A percentile compares a stretch with the other conserved stretches of the same genome.
These are phyloP conservation scores for Myotis davidii DNA, from an alignment of 2,113 vertebrate species.

Conservation along the genomic window DNA sequence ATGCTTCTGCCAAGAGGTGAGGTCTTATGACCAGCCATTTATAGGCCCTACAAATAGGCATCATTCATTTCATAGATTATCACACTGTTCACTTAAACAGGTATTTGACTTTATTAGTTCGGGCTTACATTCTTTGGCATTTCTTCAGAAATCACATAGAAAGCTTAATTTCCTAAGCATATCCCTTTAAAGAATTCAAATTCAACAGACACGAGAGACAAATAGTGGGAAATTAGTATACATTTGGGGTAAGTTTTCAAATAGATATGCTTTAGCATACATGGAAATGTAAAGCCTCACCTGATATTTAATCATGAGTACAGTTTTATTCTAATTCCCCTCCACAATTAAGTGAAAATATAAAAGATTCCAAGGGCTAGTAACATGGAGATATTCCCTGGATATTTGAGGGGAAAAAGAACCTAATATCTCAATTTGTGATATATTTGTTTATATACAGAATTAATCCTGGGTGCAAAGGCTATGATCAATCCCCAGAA, in stretches of 20 bases:
- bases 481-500: not conserved
- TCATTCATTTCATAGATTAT: not conserved
- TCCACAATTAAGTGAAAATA: constrained; percentile 1
- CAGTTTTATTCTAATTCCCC: not conserved
- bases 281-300: not conserved
- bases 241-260: not conserved
- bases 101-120: not conserved
- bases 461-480: not conserved
- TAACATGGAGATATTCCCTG: not conserved
- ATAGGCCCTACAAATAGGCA: not conserved
- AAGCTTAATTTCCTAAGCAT: not conserved
- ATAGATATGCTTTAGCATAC: not conserved
- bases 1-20: not conserved
- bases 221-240: not conserved
- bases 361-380: not conserved
- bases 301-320: not conserved
- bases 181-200: constrained; percentile 1
- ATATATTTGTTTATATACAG: not conserved
- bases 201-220: not conserved
- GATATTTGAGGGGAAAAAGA: not conserved
- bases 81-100: not conserved
- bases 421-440: not conserved
- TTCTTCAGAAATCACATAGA: not conserved
- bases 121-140: not conserved
- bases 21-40: constrained; percentile 41